A percentile compares a stretch with the other conserved stretches of the same genome.
phyloP scores from a whole-genome alignment of 2,888 invertebrate genomes.

The Lepidochitona cinerea region DNA sequence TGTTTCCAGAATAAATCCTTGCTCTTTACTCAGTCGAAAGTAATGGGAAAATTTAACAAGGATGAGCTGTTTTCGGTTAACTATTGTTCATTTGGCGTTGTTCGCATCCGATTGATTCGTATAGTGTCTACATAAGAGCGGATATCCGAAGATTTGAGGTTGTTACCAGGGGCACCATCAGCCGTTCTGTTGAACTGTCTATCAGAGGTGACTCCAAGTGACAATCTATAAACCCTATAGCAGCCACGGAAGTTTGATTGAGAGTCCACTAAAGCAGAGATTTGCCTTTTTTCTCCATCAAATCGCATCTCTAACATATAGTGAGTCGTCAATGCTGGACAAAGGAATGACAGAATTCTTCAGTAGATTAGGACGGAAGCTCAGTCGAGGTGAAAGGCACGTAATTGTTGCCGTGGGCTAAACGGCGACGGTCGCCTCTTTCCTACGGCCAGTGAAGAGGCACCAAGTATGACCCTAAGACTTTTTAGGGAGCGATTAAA shows the following conservation, averaged over 20 bases:
- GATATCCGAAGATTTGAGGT: neutral
- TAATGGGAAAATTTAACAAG: too few relatives aligned
- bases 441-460: neutral
- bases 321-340: neutral
- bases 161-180: neutral
- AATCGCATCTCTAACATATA: constrained; percentile 5
- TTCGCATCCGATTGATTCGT: constrained; percentile 1
- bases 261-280: neutral
- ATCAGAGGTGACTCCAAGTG: neutral
- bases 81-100: too few relatives aligned
- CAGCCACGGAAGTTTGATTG: neutral
- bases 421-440: constrained; percentile 1
- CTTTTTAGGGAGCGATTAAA: neutral
- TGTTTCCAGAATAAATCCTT: too few relatives aligned
- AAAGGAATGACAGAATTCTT: neutral
- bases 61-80: too few relatives aligned
- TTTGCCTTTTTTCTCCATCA: neutral
- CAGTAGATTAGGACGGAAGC: neutral
- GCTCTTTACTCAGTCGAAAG: too few relatives aligned
- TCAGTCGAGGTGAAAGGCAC: neutral
- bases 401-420: constrained; percentile 3
- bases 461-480: neutral
- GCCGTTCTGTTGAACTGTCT: neutral
- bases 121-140: neutral
- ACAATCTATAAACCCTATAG: neutral